Evolutionary conservation across 2,113 vertebrate genomes (phyloP).

Genomic region (Elgaria multicarinata): DNA sequence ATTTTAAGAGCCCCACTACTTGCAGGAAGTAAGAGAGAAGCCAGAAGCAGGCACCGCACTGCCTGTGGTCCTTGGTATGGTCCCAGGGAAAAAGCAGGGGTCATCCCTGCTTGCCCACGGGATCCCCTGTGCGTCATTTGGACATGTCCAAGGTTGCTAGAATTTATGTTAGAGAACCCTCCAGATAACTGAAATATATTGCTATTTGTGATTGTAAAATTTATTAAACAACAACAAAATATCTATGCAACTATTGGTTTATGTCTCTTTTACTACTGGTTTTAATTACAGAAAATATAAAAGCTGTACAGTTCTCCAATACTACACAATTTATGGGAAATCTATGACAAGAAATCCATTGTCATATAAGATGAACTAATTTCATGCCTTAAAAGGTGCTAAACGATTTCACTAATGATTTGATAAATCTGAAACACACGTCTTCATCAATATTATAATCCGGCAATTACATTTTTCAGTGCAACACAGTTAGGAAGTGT

Average conservation of each 20-base stretch:
- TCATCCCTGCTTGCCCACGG: no score
- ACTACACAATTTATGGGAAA: neutral
- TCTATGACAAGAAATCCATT: neutral
- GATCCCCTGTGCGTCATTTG: no score
- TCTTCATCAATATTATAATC: neutral
- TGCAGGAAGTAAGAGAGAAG: no score
- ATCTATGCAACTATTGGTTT: neutral
- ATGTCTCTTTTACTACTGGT: neutral
- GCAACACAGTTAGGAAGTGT: neutral
- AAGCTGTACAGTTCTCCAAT: conserved; percentile 3
- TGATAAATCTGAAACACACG: neutral
- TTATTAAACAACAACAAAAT: neutral
- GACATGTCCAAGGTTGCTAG: neutral
- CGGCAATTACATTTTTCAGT: neutral
- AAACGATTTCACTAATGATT: neutral
- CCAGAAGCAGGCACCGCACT: no score
- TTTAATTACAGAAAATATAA: conserved; percentile 14
- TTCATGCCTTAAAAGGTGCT: conserved; percentile 9
- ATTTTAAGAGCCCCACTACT: no score
- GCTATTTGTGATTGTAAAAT: neutral
- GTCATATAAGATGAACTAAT: neutral
- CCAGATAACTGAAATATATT: neutral
- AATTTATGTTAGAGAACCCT: neutral
- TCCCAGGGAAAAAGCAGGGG: no score
- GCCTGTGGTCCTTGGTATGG: no score